Base-by-base conservation (phyloP, 2,797 vertebrate genomes). In the Ptychadena robeensis region DNA sequence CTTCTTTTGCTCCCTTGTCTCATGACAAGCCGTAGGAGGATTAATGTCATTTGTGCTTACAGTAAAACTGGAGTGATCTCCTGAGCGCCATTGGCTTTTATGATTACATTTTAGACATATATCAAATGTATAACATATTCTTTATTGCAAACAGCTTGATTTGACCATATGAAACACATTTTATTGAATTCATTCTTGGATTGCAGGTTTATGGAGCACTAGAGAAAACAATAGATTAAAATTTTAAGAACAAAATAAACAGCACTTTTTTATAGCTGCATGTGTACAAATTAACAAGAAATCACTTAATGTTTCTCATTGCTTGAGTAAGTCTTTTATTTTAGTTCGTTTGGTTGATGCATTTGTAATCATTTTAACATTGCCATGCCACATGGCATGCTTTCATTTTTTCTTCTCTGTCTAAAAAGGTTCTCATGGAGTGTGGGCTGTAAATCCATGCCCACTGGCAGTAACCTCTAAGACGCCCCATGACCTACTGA, bases 11-110 rank as follows among this genome's bases (percentile, higher is more conserved):
- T 59, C 65, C 73, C 9, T 57, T 80, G 48, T 31, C 63, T 70
- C 82, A 69, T 70, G 28, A 28, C 44, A 38, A 34, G 66, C 57
- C 15, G 59, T 63, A 74, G 77, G 77, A 74, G 31, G 35, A 80
- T 79, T 80, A 61, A 79, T 59, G 57, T 69, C 61, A 74, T 44
- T 67, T 74, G 28, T 27, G n/a, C 44, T 61, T 74, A 44, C 15
- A 34, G 7, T 73, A 64, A 73, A 67, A 44, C 11, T 48, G 22
- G 22, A 73, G 18, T 66, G 61, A 81, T 73, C 79, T 70, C 64
- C 34, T 70, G 78, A 71, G 67, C 67, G 38, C 30, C 70, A 22
- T 14, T 69, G 48, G n/a, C 78, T 63, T 70, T 38, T 30, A 18
- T 44, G 14, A 67, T 40, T 44, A 66, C 18, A 64, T 31, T 76